phyloP scores from a whole-genome alignment of 1,140 invertebrate species.

The Aphaenogaster floridana region DNA sequence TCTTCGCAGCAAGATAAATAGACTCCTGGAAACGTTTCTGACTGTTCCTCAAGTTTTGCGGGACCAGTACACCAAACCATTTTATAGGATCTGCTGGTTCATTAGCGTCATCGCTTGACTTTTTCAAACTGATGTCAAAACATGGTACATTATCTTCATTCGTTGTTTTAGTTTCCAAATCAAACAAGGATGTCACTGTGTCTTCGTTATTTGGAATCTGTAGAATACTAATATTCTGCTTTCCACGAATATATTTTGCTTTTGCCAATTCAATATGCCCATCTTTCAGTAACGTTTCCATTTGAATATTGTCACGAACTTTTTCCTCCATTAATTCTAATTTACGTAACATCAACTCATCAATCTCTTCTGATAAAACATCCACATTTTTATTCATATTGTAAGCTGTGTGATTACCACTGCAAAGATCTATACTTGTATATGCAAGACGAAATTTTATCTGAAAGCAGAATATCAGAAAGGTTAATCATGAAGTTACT shows the following conservation, averaged over 20 bases:
- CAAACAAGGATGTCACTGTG: constrained; percentile 83
- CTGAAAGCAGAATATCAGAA: neutral
- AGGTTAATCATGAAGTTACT: neutral
- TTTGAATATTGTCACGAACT: constrained; percentile 88
- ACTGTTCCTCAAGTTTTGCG: constrained; percentile 90
- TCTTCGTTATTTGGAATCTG: constrained; percentile 90
- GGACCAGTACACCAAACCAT: constrained; percentile 93
- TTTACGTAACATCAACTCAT: constrained; percentile 88
- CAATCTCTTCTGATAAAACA: constrained; percentile 87
- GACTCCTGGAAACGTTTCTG: constrained; percentile 90
- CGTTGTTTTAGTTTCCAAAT: constrained; percentile 87
- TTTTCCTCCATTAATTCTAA: constrained; percentile 91
- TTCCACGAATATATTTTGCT: constrained; percentile 91
- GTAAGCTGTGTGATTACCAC: neutral
- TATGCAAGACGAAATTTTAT: neutral
- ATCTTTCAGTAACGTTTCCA: constrained; percentile 89
- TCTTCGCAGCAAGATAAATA: constrained; percentile 88
- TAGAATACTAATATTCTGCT: constrained; percentile 89
- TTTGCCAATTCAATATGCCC: constrained; percentile 91
- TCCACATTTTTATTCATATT: constrained; percentile 74
- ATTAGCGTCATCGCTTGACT: constrained; percentile 77
- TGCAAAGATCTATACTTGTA: neutral
- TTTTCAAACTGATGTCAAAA: constrained; percentile 84
- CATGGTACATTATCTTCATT: constrained; percentile 82
- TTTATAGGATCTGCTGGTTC: constrained; percentile 89